Conservation (phyloP, 2,888 invertebrate genomes). For the Tromatobia lineatoria region DNA sequence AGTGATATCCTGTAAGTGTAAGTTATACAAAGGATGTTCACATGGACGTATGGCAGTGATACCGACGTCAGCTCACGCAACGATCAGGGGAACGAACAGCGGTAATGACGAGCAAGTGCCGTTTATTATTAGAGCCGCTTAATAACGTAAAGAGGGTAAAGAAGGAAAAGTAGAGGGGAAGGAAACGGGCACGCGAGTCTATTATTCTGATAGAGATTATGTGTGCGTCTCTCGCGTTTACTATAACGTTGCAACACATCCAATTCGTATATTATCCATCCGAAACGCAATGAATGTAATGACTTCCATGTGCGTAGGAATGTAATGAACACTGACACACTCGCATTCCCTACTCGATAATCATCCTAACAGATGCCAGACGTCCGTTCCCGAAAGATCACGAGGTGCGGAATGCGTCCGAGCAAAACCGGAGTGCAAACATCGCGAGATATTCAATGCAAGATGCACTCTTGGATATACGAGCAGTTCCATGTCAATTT, state of each 20-base stretch:
- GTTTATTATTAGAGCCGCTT: slow-evolving; percentile 66
- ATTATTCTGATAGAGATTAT: slow-evolving; percentile 32
- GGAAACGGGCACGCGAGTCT: slow-evolving; percentile 43
- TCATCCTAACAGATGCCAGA: slow-evolving; percentile 51
- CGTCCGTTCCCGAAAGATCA: slow-evolving; percentile 53
- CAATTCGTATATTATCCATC: slow-evolving; percentile 18
- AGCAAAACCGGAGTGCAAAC: slow-evolving; percentile 7
- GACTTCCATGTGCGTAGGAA: slow-evolving; percentile 64
- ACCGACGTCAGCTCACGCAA: slow-evolving; percentile 21
- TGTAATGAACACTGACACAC: slow-evolving; percentile 59
- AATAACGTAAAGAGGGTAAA: slow-evolving; percentile 64
- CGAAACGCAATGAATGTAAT: slow-evolving; percentile 43
- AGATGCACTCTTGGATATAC: neutral
- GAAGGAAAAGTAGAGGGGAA: slow-evolving; percentile 32
- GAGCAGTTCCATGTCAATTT: too few relatives aligned
- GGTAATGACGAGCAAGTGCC: slow-evolving; percentile 54
- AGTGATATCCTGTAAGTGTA: neutral
- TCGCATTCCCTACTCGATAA: slow-evolving; percentile 31
- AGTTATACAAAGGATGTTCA: slow-evolving; percentile 39
- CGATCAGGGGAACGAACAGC: slow-evolving; percentile 42
- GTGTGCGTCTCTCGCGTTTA: neutral
- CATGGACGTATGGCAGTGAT: slow-evolving; percentile 18
- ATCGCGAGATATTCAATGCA: neutral
- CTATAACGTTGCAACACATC: neutral
- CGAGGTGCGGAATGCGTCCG: slow-evolving; percentile 42